A percentile compares a stretch with the other conserved stretches of the same genome.
Evolutionary conservation across 2,113 vertebrate species (phyloP).

Genomic region (Centropus unirufus): DNA sequence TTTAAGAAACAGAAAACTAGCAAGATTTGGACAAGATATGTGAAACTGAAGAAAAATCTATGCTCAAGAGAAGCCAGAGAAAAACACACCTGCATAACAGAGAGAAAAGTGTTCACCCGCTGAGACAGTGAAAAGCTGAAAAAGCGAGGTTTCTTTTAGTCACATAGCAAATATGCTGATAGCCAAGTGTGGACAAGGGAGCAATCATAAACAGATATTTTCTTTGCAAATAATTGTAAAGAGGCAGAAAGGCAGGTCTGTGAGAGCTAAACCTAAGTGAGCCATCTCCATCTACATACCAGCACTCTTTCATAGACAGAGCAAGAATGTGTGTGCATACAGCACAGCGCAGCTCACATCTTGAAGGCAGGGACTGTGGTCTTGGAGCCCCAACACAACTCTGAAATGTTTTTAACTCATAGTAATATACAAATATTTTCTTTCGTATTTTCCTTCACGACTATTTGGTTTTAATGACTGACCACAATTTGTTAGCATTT

Average conservation of each 20-base stretch:
- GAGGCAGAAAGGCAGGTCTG: background rate
- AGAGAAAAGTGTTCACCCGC: background rate
- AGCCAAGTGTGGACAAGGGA: background rate
- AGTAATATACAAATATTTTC: background rate
- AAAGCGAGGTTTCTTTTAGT: background rate
- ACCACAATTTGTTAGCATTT: background rate
- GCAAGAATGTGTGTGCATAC: accelerated
- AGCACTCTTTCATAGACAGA: background rate
- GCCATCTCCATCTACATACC: too few relatives aligned
- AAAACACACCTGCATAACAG: background rate
- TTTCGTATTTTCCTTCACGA: background rate
- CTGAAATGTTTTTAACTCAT: background rate
- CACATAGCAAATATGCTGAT: background rate
- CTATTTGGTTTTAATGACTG: background rate
- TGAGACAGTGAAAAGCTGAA: background rate
- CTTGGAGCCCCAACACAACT: background rate
- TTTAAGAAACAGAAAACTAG: background rate
- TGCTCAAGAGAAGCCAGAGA: background rate
- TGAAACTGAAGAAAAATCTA: background rate
- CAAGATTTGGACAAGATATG: background rate
- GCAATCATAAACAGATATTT: background rate
- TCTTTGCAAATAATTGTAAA: background rate
- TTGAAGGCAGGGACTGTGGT: background rate
- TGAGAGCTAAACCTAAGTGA: background rate
- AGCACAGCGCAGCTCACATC: background rate